Conservation (phyloP, 2,888 invertebrate species). For the Tipula vernalis region DNA sequence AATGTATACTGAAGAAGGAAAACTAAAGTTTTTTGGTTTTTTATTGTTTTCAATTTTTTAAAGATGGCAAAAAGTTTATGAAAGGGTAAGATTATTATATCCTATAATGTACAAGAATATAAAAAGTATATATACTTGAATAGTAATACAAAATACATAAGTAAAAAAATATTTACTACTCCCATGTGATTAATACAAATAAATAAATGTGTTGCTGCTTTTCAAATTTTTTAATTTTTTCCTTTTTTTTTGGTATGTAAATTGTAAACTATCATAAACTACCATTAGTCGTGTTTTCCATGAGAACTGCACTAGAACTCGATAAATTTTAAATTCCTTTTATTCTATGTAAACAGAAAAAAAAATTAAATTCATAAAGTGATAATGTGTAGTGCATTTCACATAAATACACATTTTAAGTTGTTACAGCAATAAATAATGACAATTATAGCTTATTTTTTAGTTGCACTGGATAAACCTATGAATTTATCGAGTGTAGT, state of each 20-base stretch:
- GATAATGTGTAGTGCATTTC: too few species aligned
- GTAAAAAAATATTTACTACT: neutral
- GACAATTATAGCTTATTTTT: too few species aligned
- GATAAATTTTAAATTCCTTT: too few species aligned
- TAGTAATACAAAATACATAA: neutral
- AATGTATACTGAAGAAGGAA: neutral
- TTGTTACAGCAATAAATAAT: too few species aligned
- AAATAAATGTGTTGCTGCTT: neutral
- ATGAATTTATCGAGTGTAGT: too few species aligned
- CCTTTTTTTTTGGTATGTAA: too few species aligned
- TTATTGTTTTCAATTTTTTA: neutral
- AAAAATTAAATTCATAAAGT: too few species aligned
- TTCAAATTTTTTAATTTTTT: neutral
- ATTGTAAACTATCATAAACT: neutral
- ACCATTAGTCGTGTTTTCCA: too few species aligned
- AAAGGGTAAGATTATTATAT: neutral
- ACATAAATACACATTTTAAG: too few species aligned
- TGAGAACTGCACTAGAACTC: too few species aligned
- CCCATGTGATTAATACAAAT: neutral
- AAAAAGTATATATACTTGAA: neutral
- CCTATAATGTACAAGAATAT: neutral
- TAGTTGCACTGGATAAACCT: too few species aligned
- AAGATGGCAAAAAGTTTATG: neutral
- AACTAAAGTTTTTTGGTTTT: neutral
- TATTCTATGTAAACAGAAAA: too few species aligned